A percentile compares a stretch with the other conserved stretches of the same genome.
These are phyloP conservation scores for Rosalia funebris DNA, from an alignment of 2,888 invertebrate species.

Conservation along the genomic window DNA sequence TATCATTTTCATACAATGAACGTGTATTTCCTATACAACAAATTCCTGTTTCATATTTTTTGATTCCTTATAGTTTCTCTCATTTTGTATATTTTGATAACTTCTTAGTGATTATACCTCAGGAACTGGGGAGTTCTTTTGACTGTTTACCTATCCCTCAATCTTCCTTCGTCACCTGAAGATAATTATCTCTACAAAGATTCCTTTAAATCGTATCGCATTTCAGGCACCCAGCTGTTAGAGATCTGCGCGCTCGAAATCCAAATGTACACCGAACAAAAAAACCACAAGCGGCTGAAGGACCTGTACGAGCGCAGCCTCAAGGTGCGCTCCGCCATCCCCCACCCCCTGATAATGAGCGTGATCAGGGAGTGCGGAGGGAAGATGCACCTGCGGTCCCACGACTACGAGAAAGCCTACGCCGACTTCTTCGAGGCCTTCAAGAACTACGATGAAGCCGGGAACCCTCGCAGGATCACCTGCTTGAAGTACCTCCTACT, in stretches of 20 bases:
- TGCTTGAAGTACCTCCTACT: constrained; percentile 97
- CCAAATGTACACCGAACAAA: constrained; percentile 99
- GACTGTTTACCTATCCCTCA: too few relatives aligned
- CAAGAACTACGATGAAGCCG: constrained; percentile 99
- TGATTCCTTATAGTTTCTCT: too few relatives aligned
- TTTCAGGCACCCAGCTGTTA: constrained; percentile 87
- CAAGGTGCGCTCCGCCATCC: constrained; percentile 98
- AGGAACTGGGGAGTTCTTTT: too few relatives aligned
- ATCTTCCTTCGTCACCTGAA: too few relatives aligned
- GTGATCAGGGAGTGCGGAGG: constrained; percentile 98
- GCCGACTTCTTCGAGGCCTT: constrained; percentile 99
- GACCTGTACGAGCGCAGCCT: constrained; percentile 96
- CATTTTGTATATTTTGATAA: too few relatives aligned
- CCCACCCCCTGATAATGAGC: constrained; percentile 99
- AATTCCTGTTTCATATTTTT: too few relatives aligned
- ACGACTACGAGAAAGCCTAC: constrained; percentile 98
- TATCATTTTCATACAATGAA: too few relatives aligned
- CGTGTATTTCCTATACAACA: too few relatives aligned
- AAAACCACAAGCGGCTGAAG: constrained; percentile 97
- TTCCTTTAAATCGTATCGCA: too few relatives aligned
- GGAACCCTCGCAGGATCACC: constrained; percentile 93
- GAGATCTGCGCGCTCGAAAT: constrained; percentile 99
- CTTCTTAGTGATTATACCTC: too few relatives aligned
- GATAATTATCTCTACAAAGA: too few relatives aligned
- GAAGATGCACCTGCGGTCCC: constrained; percentile 98